Conservation (phyloP, 2,113 vertebrate genomes). For the Tiliqua scincoides region DNA sequence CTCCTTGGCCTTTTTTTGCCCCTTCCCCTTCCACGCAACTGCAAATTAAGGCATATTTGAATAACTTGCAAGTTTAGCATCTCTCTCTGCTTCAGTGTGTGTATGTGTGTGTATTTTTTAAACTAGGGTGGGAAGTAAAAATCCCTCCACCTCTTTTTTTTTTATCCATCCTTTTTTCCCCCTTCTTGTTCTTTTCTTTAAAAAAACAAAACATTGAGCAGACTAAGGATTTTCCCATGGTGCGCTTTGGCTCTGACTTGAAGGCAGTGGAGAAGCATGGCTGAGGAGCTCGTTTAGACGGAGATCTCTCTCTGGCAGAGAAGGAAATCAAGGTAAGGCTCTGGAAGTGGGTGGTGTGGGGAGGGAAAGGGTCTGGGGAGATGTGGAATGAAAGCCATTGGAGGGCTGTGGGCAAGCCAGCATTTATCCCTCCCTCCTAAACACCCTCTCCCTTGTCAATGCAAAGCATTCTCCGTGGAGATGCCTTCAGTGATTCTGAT, state of each 20-base stretch:
- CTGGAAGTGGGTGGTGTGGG: not conserved
- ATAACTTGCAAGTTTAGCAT: not conserved
- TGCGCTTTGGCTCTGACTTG: constrained; percentile 45
- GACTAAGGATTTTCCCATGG: not conserved
- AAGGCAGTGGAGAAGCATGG: constrained; percentile 58
- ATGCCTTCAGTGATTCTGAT: not conserved
- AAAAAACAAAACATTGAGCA: not conserved
- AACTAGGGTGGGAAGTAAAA: not conserved
- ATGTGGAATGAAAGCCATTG: not conserved
- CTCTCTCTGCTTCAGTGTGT: not conserved
- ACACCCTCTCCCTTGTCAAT: not conserved
- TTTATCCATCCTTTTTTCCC: not conserved
- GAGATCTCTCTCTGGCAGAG: constrained; percentile 38
- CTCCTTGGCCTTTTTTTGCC: too few species aligned
- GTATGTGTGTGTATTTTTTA: too few species aligned
- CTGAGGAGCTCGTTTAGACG: constrained; percentile 51
- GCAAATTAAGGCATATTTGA: not conserved
- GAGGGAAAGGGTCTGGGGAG: not conserved
- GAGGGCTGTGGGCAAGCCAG: not conserved
- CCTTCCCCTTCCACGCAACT: not conserved
- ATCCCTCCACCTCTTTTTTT: not conserved
- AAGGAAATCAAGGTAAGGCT: constrained; percentile 70
- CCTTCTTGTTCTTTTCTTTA: not conserved
- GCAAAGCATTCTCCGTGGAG: not conserved
- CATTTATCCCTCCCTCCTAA: not conserved